Base-by-base conservation (phyloP, 2,888 invertebrate species). In the Drosophila flavopinicola region DNA sequence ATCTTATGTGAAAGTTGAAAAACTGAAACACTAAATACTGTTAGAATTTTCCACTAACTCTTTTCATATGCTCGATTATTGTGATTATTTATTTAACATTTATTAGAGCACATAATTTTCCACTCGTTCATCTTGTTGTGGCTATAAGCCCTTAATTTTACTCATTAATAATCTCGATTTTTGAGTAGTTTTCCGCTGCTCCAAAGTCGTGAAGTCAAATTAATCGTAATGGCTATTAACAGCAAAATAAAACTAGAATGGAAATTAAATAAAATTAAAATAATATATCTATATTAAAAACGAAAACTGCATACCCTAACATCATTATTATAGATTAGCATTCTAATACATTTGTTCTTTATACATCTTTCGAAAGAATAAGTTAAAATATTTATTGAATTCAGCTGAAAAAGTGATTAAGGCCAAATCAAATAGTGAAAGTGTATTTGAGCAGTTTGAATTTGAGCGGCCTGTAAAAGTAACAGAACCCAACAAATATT, bases 111-210 rank as follows among this genome's bases (percentile, higher is more conserved):
- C n/a, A 35, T 20, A 24, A 60, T 29, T 37, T 54, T 49, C 44
- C 51, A 47, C 20, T 11, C 45, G 3, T 7, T 2, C n/a, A n/a
- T 52, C 15, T 44, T 24, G 29, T 32, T 57, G 33, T 25, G 15
- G 1, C 13, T 41, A 30, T 10, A 27, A 33, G 11, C 33, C 33
- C 37, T 11, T n/a, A 10, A 20, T 30, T 49, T 33, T n/a, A 24
- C 54, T 27, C 20, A 56, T 56, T 56, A 30, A 33, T 29, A 29
- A 42, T n/a, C 6, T 53, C 29, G 41, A 20, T n/a, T n/a, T n/a
- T n/a, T 44, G 42, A 27, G 78, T 80, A 75, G 66, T 73, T 82
- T 87, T 87, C 83, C 87, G 66, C 60, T 82, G 44, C 25, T 33
- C 23, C 49, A 64, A 57, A 57, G 38, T 84, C 80, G 85, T 84